Evolutionary conservation across 2,888 invertebrate genomes (phyloP).

Genomic region (Cephus pygmeus): DNA sequence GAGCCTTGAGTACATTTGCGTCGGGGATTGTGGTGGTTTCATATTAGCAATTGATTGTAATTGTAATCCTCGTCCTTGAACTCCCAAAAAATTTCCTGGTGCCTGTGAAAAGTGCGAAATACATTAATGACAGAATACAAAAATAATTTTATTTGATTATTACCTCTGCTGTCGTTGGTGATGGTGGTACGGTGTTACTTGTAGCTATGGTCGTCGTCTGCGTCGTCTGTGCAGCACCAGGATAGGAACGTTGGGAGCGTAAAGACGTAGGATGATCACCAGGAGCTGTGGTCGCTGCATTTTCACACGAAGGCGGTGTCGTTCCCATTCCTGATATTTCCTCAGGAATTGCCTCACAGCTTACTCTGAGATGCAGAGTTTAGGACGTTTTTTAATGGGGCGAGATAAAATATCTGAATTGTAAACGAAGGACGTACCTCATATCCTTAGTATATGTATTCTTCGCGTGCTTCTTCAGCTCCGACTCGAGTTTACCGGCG

Average conservation of each 20-base stretch:
- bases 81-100: conserved; percentile 49
- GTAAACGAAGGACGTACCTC: conserved; percentile 57
- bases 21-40: conserved; percentile 76
- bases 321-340: conserved; percentile 81
- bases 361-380: conserved; percentile 69
- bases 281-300: conserved; percentile 32
- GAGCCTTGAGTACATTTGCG: conserved; percentile 70
- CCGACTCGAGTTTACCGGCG: conserved; percentile 62
- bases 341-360: conserved; percentile 91
- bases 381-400: not conserved
- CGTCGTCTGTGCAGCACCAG: conserved; percentile 64
- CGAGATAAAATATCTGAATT: not conserved
- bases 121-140: not conserved
- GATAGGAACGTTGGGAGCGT: conserved; percentile 67
- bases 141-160: not conserved
- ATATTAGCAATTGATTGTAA: conserved; percentile 47
- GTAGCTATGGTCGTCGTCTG: conserved; percentile 56
- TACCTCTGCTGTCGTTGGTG: conserved; percentile 64
- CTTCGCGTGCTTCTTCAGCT: conserved; percentile 75
- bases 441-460: conserved; percentile 77
- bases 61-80: conserved; percentile 48
- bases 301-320: conserved; percentile 74
- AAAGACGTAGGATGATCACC: conserved; percentile 66
- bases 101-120: conserved; percentile 35
- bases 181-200: conserved; percentile 67